These are phyloP conservation scores for Balearica regulorum DNA, from an alignment of 2,797 vertebrate genomes.

Conservation along the genomic window DNA sequence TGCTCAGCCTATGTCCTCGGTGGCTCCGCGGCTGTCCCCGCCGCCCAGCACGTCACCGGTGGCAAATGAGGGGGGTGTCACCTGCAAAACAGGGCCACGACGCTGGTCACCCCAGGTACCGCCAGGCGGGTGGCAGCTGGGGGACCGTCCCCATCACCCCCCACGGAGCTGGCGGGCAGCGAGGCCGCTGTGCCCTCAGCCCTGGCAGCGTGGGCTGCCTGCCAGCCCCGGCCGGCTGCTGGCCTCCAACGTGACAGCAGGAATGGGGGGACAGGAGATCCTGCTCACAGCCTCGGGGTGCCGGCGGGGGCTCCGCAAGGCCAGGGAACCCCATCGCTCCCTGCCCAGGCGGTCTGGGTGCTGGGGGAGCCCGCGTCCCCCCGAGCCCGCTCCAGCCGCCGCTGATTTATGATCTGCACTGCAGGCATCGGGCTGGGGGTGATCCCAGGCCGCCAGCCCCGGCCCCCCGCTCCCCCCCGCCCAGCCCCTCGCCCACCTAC, in stretches of 20 bases:
- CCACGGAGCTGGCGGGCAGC: background rate
- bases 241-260: background rate
- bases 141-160: background rate
- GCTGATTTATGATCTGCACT: conserved; percentile 52
- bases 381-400: background rate
- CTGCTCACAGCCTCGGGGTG: background rate
- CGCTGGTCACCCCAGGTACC: background rate
- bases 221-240: background rate
- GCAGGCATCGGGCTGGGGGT: conserved; percentile 27
- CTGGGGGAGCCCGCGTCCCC: background rate
- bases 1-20: background rate
- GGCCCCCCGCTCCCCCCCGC: background rate
- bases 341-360: background rate
- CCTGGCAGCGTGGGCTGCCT: background rate
- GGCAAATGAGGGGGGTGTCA: background rate
- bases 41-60: background rate
- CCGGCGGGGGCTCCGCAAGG: accelerated
- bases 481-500: background rate
- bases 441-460: background rate
- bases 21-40: background rate
- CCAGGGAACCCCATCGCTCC: background rate
- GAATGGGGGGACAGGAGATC: background rate
- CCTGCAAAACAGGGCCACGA: conserved; percentile 20
- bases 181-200: conserved; percentile 8
- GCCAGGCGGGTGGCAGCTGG: background rate